A percentile compares a stretch with the other conserved stretches of the same genome.
These are phyloP conservation scores for Festucalex cinctus DNA, from an alignment of 2,113 vertebrate species.

Conservation along the genomic window DNA sequence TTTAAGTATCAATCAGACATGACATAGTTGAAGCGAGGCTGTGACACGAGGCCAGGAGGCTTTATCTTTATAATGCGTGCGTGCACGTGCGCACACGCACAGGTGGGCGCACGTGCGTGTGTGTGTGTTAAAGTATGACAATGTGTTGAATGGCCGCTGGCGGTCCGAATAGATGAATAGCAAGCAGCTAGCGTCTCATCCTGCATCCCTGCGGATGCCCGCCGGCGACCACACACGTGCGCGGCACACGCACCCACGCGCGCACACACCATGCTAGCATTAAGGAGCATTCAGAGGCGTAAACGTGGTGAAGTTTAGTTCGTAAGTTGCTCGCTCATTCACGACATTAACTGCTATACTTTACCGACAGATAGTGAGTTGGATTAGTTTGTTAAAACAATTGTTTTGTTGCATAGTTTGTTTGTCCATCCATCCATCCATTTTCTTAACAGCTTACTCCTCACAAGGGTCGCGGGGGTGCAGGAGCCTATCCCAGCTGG, in stretches of 20 bases:
- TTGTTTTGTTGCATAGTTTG: no score
- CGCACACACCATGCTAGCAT: not conserved
- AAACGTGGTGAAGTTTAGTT: not conserved
- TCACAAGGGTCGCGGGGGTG: no score
- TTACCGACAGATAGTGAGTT: no score
- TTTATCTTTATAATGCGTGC: slow-evolving; percentile 80
- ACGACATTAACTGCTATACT: no score
- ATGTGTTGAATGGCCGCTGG: slow-evolving; percentile 75
- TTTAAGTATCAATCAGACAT: slow-evolving; percentile 77
- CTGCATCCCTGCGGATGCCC: slow-evolving; percentile 12
- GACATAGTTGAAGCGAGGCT: slow-evolving; percentile 76
- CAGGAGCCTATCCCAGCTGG: no score
- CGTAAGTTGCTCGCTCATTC: no score
- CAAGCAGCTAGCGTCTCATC: slow-evolving; percentile 75
- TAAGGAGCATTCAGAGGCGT: not conserved
- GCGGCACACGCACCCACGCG: not conserved
- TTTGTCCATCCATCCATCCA: no score
- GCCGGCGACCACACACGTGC: not conserved
- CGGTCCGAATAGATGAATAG: slow-evolving; percentile 76
- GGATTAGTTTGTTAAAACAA: no score
- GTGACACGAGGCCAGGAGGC: slow-evolving; percentile 78
- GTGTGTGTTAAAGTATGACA: slow-evolving; percentile 69
- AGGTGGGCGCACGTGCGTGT: slow-evolving; percentile 23
- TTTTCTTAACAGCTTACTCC: no score
- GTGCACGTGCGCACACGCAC: slow-evolving; percentile 61